phyloP scores from a whole-genome alignment of 1,140 invertebrate species.

The Dysdera silvatica region DNA sequence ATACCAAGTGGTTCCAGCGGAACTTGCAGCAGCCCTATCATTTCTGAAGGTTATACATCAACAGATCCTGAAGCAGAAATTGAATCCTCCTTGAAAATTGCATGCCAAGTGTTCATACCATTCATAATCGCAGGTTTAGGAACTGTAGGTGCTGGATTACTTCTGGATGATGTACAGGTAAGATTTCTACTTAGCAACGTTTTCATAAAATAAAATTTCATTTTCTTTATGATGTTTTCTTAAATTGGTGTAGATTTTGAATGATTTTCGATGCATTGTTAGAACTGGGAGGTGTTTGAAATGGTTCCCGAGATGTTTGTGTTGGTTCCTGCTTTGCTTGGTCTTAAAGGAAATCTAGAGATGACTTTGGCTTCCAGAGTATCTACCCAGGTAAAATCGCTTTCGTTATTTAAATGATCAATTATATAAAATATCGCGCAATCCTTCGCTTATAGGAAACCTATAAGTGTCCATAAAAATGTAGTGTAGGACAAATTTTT shows the following conservation, averaged over 20 bases:
- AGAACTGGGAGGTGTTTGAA: conserved; percentile 80
- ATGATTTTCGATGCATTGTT: too few relatives aligned
- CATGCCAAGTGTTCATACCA: conserved; percentile 47
- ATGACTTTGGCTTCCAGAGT: conserved; percentile 93
- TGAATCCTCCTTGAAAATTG: conserved; percentile 15
- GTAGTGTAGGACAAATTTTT: too few relatives aligned
- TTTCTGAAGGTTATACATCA: too few relatives aligned
- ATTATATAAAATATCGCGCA: background rate
- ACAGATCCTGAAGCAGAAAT: conserved; percentile 8
- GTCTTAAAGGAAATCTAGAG: conserved; percentile 92
- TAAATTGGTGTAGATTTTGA: too few relatives aligned
- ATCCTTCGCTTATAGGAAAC: background rate
- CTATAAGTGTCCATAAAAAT: too few relatives aligned
- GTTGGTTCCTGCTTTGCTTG: conserved; percentile 85
- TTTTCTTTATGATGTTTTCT: too few relatives aligned
- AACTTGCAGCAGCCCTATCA: background rate
- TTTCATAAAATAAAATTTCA: too few relatives aligned
- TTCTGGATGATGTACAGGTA: conserved; percentile 46
- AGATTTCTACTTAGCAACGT: too few relatives aligned
- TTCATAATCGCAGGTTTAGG: conserved; percentile 50
- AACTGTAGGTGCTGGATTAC: conserved; percentile 49
- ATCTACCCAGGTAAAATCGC: conserved; percentile 58
- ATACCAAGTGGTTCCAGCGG: background rate
- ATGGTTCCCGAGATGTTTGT: conserved; percentile 84
- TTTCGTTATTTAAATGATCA: background rate